Evolutionary conservation across 35 echinoderm and acorn worm genomes (phyloP).

Genomic region (Heliocidaris tuberculata): DNA sequence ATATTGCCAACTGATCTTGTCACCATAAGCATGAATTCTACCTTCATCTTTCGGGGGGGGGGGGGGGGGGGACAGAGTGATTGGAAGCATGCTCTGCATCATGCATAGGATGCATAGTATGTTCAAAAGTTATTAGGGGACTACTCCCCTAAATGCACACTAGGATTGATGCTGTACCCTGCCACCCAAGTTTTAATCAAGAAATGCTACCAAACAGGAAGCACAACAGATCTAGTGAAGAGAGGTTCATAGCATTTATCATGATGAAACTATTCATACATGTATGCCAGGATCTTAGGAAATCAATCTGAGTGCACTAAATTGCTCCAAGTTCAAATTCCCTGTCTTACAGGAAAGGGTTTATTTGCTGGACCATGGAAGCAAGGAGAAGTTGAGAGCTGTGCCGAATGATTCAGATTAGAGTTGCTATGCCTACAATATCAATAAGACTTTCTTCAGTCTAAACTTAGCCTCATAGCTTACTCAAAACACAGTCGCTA

Average conservation of each 20-base stretch:
- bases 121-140: no score
- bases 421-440: not conserved
- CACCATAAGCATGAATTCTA: no score
- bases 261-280: not conserved
- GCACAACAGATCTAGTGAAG: not conserved
- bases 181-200: not conserved
- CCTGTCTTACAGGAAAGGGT: not conserved
- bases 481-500: not conserved
- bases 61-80: no score
- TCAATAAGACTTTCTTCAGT: not conserved
- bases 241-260: not conserved
- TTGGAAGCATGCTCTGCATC: no score
- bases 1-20: no score
- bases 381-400: not conserved
- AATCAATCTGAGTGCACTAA: not conserved
- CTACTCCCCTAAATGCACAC: no score
- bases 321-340: not conserved
- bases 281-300: not conserved
- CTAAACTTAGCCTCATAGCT: not conserved
- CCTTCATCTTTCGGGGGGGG: no score
- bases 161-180: no score
- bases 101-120: no score
- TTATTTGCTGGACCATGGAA: not conserved
- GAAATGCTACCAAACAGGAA: not conserved
- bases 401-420: conserved; percentile 1